Evolutionary conservation across 2,888 invertebrate genomes (phyloP), one percentile per base, ranked within the genome.

Genomic region (Neria commutata): DNA sequence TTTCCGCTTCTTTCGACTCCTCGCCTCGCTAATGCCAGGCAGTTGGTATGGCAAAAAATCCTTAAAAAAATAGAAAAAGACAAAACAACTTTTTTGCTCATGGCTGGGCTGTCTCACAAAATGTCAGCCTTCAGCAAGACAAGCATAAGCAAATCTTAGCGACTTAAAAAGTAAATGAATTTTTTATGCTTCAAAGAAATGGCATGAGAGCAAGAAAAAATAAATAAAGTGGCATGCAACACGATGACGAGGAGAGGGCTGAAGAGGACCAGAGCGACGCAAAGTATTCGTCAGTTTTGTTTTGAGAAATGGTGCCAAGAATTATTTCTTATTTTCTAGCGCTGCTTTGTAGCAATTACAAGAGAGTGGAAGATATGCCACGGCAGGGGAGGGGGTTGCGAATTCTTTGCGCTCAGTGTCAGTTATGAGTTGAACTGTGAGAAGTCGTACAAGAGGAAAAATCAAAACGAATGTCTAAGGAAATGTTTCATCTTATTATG

Each of bases 101-200:
- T 73, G 69, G 73, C 63, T n/a, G n/a, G n/a, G n/a, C 68, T 75
- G 76, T 76, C n/a, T n/a, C 76, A 76, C 66, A 74, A 72, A 75
- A 74, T 75, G 76, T 77, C 77, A 76, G 74, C 69, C 75, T 61
- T 64, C 61, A 65, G 54, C 29, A 46, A 56, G 25, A 55, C 33
- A n/a, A 17, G 46, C 53, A 46, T 53, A 54, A 51, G 61, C 51
- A 65, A 66, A 61, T 69, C 66, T 65, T 67, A 66, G 66, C 72
- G 73, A 72, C 73, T 72, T 72, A 72, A 73, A 72, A 72, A 73
- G 70, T 72, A 73, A 76, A 71, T 72, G 70, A 54, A 60, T 62
- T 58, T 51, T 61, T 61, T 64, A 61, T 54, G 59, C 56, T 53
- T 56, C 59, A 53, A 60, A 57, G 60, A 52, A 61, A n/a, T n/a